Evolutionary conservation across 2,888 invertebrate genomes (phyloP).

Genomic region (Hipparchia semele): DNA sequence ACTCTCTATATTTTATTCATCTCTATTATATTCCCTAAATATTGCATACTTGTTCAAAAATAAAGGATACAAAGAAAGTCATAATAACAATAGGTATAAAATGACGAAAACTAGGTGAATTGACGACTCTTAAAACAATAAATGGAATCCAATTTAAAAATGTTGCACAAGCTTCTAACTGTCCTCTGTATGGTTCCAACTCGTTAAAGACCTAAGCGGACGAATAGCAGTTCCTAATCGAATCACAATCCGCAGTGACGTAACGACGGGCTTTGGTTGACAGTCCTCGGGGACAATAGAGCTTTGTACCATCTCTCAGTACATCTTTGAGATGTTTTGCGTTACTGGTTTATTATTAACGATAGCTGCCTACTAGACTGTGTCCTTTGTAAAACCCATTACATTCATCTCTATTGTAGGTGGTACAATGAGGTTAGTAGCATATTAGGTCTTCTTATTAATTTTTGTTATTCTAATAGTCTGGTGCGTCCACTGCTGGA

Average conservation of each 20-base stretch:
- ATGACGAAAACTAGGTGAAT: neutral
- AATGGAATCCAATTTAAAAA: constrained; percentile 14
- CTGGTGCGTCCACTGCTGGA: too few relatives aligned
- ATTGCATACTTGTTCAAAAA: neutral
- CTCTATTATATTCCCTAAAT: too few relatives aligned
- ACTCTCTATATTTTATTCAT: too few relatives aligned
- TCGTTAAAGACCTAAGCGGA: constrained; percentile 76
- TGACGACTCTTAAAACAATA: neutral
- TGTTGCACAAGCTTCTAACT: constrained; percentile 24
- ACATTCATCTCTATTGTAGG: too few relatives aligned
- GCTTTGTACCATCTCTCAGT: constrained; percentile 54
- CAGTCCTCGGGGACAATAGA: constrained; percentile 52
- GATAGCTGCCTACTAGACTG: neutral
- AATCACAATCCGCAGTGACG: constrained; percentile 74
- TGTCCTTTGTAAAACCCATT: neutral
- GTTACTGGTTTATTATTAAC: constrained; percentile 5
- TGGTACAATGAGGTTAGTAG: too few relatives aligned
- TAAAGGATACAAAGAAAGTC: neutral
- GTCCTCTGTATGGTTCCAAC: constrained; percentile 53
- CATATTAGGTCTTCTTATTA: too few relatives aligned
- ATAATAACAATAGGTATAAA: neutral
- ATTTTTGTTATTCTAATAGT: too few relatives aligned
- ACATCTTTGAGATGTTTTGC: constrained; percentile 52
- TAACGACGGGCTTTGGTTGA: constrained; percentile 60
- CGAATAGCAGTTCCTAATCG: constrained; percentile 74